Evolutionary conservation across 1,140 invertebrate species (phyloP), one percentile per base, ranked within the genome.

Genomic region (Pogonognathellus flavescens): DNA sequence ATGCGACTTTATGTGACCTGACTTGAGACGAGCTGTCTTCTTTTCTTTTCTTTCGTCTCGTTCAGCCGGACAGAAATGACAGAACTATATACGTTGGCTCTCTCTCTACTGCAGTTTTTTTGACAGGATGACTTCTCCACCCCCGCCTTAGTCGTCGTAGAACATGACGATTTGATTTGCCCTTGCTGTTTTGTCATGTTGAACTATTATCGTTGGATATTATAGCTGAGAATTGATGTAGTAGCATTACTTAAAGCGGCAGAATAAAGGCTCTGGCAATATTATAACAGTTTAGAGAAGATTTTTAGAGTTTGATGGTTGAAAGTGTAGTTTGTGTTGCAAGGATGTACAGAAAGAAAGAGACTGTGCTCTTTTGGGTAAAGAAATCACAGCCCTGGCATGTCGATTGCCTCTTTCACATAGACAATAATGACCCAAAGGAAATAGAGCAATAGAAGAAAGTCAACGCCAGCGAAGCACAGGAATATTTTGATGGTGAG

Each of bases 361-460:
- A 41, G 31, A 41, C 6, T 3, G 31, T 3, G 31, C 31, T 41
- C 31, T 6, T 6, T 41, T 41, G n/a, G n/a, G 31, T 41, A 41
- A 3, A 25, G 16, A 49, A 76, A 82, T 60, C 57, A 85, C 84
- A 85, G 81, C 41, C 84, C 84, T 13, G 84, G 84, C 84, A 85
- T 85, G 80, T 85, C 84, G 25, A 85, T 82, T 55, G 84, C 41
- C 41, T 76, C 70, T 50, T 76, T 76, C 6, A 88, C 87, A 22
- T 84, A 89, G 52, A 89, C 88, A 50, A 89, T 89, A 53, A 89
- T 88, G 22, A 89, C 88, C 88, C 88, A 89, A 16, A 89, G 87
- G 83, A 89, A 89, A 53, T 89, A 89, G 82, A 89, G 86, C n/a
- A 89, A 80, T 16, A 88, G 83, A 53, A 88, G 22, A 85, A 89